Evolutionary conservation across 2,113 vertebrate genomes (phyloP).

Genomic region (Rhinichthys klamathensis): DNA sequence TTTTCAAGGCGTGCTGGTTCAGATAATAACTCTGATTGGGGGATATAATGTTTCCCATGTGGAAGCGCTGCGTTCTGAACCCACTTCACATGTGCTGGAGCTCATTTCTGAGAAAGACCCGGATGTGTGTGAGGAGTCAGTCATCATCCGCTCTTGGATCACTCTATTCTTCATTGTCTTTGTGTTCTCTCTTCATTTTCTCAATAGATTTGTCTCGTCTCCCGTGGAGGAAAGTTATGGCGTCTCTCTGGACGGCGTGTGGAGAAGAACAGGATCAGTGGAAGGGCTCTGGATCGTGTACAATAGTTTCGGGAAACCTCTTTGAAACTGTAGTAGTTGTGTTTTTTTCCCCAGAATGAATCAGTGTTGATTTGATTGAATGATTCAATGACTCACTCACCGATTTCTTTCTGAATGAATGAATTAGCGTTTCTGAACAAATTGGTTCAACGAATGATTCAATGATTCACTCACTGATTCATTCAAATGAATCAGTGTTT

Average conservation of each 20-base stretch:
- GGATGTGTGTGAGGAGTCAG: constrained; percentile 54
- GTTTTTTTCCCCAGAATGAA: background rate
- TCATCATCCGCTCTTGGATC: constrained; percentile 33
- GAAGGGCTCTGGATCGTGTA: background rate
- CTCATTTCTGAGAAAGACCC: constrained; percentile 36
- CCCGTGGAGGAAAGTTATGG: background rate
- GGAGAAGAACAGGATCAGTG: background rate
- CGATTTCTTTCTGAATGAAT: no score
- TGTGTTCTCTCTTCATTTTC: background rate
- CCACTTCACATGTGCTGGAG: constrained; percentile 37
- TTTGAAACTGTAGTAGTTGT: background rate
- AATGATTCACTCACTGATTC: background rate
- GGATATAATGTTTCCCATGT: constrained; percentile 59
- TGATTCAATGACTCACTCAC: no score
- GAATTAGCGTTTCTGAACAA: background rate
- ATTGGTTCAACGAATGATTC: background rate
- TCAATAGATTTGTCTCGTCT: background rate
- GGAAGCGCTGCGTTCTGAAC: constrained; percentile 43
- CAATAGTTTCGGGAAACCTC: background rate
- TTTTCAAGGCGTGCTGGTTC: constrained; percentile 51
- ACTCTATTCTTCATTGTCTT: background rate
- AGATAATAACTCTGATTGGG: constrained; percentile 60
- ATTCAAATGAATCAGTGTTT: background rate
- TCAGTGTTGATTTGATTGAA: no score
- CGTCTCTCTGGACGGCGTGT: background rate